A percentile compares a stretch with the other conserved stretches of the same genome.
Evolutionary conservation across 2,888 invertebrate genomes (phyloP).

Genomic region (Oeneis ivallda): DNA sequence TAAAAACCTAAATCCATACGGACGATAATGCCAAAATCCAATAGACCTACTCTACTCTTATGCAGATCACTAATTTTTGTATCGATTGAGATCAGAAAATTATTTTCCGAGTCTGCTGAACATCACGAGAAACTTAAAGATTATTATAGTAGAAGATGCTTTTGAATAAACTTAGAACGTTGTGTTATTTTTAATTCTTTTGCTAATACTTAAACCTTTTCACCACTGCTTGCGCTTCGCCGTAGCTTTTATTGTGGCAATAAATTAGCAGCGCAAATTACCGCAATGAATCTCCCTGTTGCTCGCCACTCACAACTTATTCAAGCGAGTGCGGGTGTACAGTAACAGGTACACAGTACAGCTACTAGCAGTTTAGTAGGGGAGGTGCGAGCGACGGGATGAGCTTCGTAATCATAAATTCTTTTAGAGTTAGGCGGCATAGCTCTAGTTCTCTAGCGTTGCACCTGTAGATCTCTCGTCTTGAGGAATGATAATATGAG

Average conservation of each 20-base stretch:
- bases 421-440: neutral
- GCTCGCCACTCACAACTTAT: constrained; percentile 27
- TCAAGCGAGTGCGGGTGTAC: constrained; percentile 30
- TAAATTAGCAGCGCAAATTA: constrained; percentile 32
- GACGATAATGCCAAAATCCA: too few species aligned
- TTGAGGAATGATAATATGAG: too few species aligned
- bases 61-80: too few species aligned
- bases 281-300: constrained; percentile 29
- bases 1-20: too few species aligned
- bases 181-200: neutral
- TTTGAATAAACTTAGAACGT: neutral
- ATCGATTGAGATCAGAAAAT: too few species aligned
- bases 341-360: constrained; percentile 9
- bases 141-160: too few species aligned
- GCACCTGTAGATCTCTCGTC: neutral
- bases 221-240: neutral
- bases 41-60: too few species aligned
- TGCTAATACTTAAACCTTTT: neutral
- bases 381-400: too few species aligned
- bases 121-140: too few species aligned
- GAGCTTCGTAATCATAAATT: constrained; percentile 6
- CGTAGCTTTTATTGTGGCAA: constrained; percentile 27
- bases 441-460: neutral
- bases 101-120: too few species aligned
- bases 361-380: neutral